Conservation (phyloP, 64 coral and sea anemone genomes). For the Stylophora pistillata region DNA sequence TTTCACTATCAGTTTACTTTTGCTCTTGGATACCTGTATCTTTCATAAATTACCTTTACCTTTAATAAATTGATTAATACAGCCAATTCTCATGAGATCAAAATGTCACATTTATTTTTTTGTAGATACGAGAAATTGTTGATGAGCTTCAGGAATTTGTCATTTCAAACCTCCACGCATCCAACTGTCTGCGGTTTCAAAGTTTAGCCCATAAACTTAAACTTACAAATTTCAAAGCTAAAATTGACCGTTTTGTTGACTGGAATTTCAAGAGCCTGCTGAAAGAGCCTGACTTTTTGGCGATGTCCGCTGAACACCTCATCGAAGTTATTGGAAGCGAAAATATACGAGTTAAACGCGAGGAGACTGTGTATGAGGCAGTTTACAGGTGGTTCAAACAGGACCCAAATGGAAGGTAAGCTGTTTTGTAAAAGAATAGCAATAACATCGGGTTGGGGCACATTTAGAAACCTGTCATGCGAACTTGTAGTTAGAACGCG, state of each 20-base stretch:
- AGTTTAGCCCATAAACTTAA: constrained; percentile 47
- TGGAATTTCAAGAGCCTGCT: constrained; percentile 78
- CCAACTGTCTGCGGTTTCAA: constrained; percentile 78
- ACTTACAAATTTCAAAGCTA: constrained; percentile 59
- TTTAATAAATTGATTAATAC: too few relatives aligned
- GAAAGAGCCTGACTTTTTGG: constrained; percentile 57
- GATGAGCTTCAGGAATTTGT: constrained; percentile 58
- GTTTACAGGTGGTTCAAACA: constrained; percentile 75
- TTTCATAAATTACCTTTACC: too few relatives aligned
- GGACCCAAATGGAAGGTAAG: constrained; percentile 47
- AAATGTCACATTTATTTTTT: not conserved
- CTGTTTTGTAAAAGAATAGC: not conserved
- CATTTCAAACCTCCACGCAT: constrained; percentile 48
- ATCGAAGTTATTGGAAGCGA: constrained; percentile 79
- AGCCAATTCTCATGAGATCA: not conserved
- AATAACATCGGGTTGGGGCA: not conserved
- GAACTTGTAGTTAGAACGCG: too few relatives aligned
- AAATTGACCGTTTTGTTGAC: constrained; percentile 82
- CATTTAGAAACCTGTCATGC: too few relatives aligned
- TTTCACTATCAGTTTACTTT: too few relatives aligned
- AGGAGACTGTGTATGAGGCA: constrained; percentile 84
- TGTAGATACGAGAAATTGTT: constrained; percentile 61
- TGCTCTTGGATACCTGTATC: too few relatives aligned
- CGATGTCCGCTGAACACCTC: constrained; percentile 61
- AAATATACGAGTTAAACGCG: constrained; percentile 76